Conservation (phyloP, 2,797 vertebrate species). For the Gallirallus australis region DNA sequence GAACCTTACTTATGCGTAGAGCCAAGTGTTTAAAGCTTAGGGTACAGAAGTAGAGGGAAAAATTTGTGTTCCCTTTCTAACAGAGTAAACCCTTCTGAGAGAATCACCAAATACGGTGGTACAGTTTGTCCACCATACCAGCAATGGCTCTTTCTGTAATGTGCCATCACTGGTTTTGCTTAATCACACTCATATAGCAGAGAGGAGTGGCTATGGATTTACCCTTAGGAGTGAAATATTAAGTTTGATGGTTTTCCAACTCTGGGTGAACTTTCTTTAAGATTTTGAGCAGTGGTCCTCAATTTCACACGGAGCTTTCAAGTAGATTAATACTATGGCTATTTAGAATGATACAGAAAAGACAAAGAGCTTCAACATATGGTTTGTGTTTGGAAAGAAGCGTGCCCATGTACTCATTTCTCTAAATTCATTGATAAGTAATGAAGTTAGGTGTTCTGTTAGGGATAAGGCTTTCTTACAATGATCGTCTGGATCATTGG, state of each 20-base stretch:
- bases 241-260: neutral
- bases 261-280: neutral
- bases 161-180: neutral
- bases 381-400: neutral
- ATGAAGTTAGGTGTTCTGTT: neutral
- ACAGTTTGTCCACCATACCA: neutral
- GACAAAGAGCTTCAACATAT: neutral
- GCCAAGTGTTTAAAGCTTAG: neutral
- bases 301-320: neutral
- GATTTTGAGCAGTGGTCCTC: neutral
- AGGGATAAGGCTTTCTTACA: neutral
- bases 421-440: neutral
- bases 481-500: neutral
- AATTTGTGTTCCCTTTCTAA: neutral
- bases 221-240: neutral
- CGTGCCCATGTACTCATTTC: neutral
- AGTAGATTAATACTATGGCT: neutral
- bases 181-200: fast-evolving
- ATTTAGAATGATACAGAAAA: neutral
- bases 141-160: neutral
- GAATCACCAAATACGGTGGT: neutral
- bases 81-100: neutral
- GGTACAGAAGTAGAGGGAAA: neutral
- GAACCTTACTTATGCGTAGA: neutral
- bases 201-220: neutral